Base-by-base conservation (phyloP, 2,797 vertebrate species). In the Pipistrellus kuhlii region DNA sequence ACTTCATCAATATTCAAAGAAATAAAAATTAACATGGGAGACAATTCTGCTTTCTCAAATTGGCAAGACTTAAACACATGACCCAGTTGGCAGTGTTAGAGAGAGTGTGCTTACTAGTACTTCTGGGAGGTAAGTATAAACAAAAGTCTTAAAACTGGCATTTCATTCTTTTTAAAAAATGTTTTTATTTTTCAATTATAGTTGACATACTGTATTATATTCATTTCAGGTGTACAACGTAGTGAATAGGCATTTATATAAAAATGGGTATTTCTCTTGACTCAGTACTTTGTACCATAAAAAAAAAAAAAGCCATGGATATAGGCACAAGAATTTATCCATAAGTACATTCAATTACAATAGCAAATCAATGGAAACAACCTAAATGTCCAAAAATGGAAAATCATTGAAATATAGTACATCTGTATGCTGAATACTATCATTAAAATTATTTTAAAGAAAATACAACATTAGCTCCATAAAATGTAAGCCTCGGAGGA, bases 31-130 rank as follows among this genome's bases (percentile, higher is more conserved):
- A 41, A 90, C 64, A 77, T 4, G 44, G 93, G 32, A 81, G n/a
- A 53, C 27, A 88, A 76, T 55, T 66, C 14, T 66, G 66, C 44
- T 94, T 82, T 89, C 89, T 94, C 76, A 69, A 80, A 81, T 11
- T 77, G 55, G n/a, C 71, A 85, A 71, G 64, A 55, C 15, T 73
- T 82, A 93, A 92, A 94, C 85, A 4, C 11, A 46, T 30, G 88
- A 44, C 73, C 53, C 59, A 66, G n/a, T 4, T 41, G 57, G 51
- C 51, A 20, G 7, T 53, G 18, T 18, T 53, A 53, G 18, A 53
- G 7, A 20, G 51, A 8, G 51, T 53, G 38, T 3, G n/a, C 0
- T 5, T 25, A 21, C 4, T 46, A 53, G 51, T 53, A 8, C 51
- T 53, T 27, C 68, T 38, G 35, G 30, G 7, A 30, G 18, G 55